Base-by-base conservation (phyloP, 2,113 vertebrate genomes). In the Melanotaenia duboulayi region DNA sequence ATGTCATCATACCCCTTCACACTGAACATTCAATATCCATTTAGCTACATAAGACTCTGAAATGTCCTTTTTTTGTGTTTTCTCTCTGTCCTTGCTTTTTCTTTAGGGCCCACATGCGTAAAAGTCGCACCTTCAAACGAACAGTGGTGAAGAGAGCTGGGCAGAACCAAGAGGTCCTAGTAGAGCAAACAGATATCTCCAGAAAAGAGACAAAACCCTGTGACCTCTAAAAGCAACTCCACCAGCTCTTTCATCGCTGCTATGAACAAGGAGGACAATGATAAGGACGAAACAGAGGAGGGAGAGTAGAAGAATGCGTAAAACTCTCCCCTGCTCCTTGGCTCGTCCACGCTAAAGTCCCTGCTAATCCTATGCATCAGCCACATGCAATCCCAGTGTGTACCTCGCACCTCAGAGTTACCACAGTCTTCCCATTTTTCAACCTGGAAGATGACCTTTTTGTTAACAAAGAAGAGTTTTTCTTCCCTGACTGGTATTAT, bases 201-300 rank as follows among this genome's bases (percentile, higher is more conserved):
- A 92, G 91, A 54, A 93, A 94, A 89, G 57, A 92, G 91, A 17
- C 85, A 86, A 82, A 89, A 86, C 51, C 93, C 76, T 40, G 92
- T 60, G 90, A 92, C 88, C 95, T 96, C 85, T 95, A 95, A 84
- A 92, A 92, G 32, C 96, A 97, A 84, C 94, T 97, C 88, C 95
- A 94, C 91, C 95, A 93, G 87, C 94, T 98, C 85, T 95, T 97
- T 65, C 91, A 94, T 87, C 93, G 88, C 87, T 95, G 95, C 92
- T 94, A 94, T 72, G 63, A 89, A 48, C 92, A 95, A 70, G 73
- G 78, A 85, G 48, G 55, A 84, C 55, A 65, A 69, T 16, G 62
- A 84, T 28, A 80, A 78, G 11, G 61, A 77, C 0, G 42, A 82
- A 51, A 79, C 75, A 9, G 32, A 82, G 20, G 72, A 76, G 49